phyloP scores from a whole-genome alignment of 2,113 vertebrate genomes.

The Erpornis zantholeuca region DNA sequence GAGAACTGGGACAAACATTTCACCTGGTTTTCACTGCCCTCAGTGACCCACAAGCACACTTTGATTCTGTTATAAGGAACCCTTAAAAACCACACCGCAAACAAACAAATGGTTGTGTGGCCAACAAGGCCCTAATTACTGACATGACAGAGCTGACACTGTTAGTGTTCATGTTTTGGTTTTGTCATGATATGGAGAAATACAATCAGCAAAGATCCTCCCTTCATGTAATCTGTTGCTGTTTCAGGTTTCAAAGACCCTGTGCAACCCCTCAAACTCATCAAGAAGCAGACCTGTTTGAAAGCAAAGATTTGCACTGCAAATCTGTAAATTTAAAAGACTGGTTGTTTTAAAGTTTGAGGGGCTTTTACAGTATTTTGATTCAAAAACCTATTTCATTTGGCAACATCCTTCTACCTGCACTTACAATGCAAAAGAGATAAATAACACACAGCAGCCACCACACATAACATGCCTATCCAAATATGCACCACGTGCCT shows the following conservation, averaged over 20 bases:
- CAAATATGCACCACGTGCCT: neutral
- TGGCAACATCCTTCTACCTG: neutral
- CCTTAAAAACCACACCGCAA: neutral
- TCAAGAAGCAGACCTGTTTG: neutral
- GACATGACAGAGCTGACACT: neutral
- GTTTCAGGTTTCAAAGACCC: neutral
- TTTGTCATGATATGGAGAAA: neutral
- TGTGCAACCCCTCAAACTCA: neutral
- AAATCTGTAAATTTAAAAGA: neutral
- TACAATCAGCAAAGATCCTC: neutral
- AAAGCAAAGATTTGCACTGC: neutral
- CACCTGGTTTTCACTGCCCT: neutral
- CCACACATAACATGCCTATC: neutral
- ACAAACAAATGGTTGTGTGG: neutral
- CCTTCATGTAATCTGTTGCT: neutral
- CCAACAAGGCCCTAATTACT: neutral
- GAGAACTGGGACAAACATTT: neutral
- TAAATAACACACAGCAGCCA: neutral
- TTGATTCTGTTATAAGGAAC: neutral
- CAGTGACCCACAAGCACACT: fast-evolving
- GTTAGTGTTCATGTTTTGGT: neutral
- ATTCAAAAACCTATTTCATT: neutral
- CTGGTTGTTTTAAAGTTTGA: neutral
- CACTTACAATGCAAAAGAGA: neutral
- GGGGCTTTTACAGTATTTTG: neutral